Conservation (phyloP, 1,140 invertebrate species). For the Drusus annulatus region DNA sequence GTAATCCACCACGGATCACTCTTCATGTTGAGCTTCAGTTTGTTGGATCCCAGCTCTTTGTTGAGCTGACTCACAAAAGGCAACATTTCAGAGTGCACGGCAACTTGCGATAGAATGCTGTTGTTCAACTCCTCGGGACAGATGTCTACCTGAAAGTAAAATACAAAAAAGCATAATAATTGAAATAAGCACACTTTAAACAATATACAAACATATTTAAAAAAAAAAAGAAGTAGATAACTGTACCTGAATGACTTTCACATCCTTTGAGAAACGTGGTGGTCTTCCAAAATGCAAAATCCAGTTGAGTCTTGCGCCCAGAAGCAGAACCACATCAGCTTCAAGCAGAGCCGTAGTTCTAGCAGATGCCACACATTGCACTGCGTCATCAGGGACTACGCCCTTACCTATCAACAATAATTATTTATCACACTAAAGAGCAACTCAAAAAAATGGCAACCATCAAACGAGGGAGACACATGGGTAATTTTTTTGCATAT, state of each 20-base stretch:
- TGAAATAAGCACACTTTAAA: too few species aligned
- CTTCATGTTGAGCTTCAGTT: conserved; percentile 68
- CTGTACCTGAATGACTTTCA: conserved; percentile 90
- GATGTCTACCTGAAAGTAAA: conserved; percentile 83
- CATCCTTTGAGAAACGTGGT: conserved; percentile 86
- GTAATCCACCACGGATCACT: conserved; percentile 74
- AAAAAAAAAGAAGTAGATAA: too few species aligned
- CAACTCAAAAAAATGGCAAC: too few species aligned
- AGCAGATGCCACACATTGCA: conserved; percentile 86
- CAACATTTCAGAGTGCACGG: conserved; percentile 86
- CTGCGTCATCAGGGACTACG: conserved; percentile 87
- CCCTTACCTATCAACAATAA: conserved; percentile 79
- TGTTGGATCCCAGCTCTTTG: conserved; percentile 71
- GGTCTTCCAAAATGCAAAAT: conserved; percentile 95
- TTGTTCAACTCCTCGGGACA: conserved; percentile 93
- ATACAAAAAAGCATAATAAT: too few species aligned
- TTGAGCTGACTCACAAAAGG: conserved; percentile 78
- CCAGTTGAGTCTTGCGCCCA: conserved; percentile 97
- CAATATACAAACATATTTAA: too few species aligned
- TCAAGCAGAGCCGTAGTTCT: conserved; percentile 88
- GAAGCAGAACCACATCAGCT: conserved; percentile 89
- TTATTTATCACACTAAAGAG: too few species aligned
- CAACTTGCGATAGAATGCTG: conserved; percentile 81
- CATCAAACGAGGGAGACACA: too few species aligned
- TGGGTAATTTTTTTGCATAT: too few species aligned